Percentiles rank a stretch among this genome's conserved stretches.
phyloP scores from a whole-genome alignment of 2,888 invertebrate genomes.

The Julus scanicus region DNA sequence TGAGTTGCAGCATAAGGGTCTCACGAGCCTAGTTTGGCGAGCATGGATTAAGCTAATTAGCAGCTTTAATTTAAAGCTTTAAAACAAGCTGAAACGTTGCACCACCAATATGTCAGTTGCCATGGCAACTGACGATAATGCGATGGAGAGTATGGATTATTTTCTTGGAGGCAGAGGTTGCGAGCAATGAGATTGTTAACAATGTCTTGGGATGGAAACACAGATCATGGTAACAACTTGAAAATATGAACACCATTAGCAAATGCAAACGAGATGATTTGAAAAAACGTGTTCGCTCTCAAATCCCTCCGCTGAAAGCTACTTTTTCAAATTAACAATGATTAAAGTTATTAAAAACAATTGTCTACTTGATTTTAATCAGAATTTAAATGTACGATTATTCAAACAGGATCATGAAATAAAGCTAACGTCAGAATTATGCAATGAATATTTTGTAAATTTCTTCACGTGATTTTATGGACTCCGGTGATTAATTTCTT shows the following conservation, averaged over 20 bases:
- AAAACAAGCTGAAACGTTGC: neutral
- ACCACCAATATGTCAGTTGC: neutral
- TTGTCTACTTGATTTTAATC: no score
- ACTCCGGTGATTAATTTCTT: no score
- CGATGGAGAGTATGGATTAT: slow-evolving; percentile 16
- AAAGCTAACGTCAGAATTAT: no score
- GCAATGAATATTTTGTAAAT: no score
- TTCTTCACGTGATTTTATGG: no score
- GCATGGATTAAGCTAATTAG: slow-evolving; percentile 9
- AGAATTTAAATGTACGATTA: no score
- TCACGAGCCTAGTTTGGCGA: neutral
- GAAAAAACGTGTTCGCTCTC: no score
- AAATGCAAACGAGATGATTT: neutral
- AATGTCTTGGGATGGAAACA: neutral
- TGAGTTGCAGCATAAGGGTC: neutral
- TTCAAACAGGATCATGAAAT: no score
- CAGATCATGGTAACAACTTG: neutral
- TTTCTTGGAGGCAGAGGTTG: neutral
- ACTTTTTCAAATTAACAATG: no score
- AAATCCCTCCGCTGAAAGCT: no score
- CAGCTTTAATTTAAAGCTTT: neutral
- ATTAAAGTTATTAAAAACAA: no score
- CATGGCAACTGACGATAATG: neutral
- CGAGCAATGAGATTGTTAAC: neutral
- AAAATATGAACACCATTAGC: no score